Base-by-base conservation (phyloP, 1,140 invertebrate species). In the Samia ricini region DNA sequence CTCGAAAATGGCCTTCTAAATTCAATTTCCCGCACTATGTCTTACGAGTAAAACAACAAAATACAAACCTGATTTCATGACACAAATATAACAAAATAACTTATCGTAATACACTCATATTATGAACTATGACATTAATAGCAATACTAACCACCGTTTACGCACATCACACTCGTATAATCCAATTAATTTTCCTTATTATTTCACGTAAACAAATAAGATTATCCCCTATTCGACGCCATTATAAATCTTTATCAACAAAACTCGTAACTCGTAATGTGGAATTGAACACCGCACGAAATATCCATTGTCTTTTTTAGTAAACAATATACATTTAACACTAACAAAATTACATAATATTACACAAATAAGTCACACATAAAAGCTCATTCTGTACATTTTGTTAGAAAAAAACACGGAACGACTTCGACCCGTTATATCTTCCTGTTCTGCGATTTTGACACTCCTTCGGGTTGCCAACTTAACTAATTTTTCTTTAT, bases 141-240 rank as follows among this genome's bases (percentile, higher is more conserved):
- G 8, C 8, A 26, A 19, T 74, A 78, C 83, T 81, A 36, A 88
- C 85, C 81, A 68, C 60, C 66, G 57, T 72, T 64, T 23, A 60
- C 66, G 65, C 57, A 64, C 85, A 88, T 88, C 67, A 79, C 85
- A 77, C 69, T 63, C 65, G 26, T 61, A 60, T 66, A 71, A 71
- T 76, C 66, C 70, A 65, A 74, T 67, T 54, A 52, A 57, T 71
- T 75, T 70, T 60, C 74, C 56, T 65, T 63, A 68, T 60, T 66
- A n/a, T 52, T 74, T 73, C 75, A 85, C 67, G 79, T 42, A 83
- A 83, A 85, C 79, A 87, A 83, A 72, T 60, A 60, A 55, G 52
- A 57, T 71, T 51, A 57, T 57, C 29, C 56, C 18, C 56, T 33
- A 33, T 58, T 66, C 63, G 72, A 74, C 80, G 85, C 85, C 85